Conservation (phyloP, 2,113 vertebrate species). For the Willisornis vidua region DNA sequence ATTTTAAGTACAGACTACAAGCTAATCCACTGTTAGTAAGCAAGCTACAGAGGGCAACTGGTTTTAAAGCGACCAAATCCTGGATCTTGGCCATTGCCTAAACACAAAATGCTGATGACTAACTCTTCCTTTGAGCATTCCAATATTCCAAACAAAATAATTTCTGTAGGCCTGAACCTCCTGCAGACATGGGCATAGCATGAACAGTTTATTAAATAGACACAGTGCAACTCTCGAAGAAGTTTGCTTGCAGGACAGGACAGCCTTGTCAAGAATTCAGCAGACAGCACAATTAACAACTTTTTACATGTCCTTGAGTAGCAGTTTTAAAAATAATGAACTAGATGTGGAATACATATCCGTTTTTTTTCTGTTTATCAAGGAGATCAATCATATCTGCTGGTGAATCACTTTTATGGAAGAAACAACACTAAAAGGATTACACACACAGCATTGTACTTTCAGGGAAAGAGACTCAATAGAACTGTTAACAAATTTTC, state of each 20-base stretch:
- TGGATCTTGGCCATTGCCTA: background rate
- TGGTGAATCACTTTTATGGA: background rate
- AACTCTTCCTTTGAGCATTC: background rate
- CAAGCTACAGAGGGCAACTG: background rate
- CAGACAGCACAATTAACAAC: background rate
- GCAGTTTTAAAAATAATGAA: background rate
- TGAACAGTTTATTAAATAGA: background rate
- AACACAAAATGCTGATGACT: background rate
- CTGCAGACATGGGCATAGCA: accelerated
- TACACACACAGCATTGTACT: background rate
- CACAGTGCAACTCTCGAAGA: background rate
- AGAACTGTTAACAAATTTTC: background rate
- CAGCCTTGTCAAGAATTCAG: background rate
- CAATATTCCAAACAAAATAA: background rate
- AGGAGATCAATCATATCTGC: background rate
- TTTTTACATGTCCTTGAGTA: background rate
- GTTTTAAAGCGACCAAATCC: background rate
- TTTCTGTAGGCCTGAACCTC: background rate
- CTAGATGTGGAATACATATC: background rate
- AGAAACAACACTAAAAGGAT: background rate
- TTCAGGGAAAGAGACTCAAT: background rate
- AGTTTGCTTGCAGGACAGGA: background rate
- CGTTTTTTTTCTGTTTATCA: background rate
- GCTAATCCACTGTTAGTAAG: background rate
- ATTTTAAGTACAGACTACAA: background rate